Evolutionary conservation across 2,888 invertebrate genomes (phyloP).

Genomic region (Trachelus stipa): DNA sequence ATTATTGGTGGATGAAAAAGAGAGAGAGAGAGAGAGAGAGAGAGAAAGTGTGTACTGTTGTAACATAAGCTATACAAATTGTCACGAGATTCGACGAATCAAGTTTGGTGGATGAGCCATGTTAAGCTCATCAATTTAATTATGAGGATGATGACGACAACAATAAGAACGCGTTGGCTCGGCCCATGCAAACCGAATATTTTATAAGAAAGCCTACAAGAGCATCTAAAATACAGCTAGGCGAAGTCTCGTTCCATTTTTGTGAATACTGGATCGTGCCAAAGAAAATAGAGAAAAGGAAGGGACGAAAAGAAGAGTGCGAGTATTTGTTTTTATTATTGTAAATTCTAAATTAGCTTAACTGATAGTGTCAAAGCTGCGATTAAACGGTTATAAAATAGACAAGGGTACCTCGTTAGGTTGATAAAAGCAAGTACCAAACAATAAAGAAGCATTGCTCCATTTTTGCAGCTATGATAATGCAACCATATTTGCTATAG

Average conservation of each 20-base stretch:
- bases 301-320: not conserved
- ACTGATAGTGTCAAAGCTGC: slow-evolving; percentile 4
- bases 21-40: not conserved
- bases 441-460: slow-evolving; percentile 35
- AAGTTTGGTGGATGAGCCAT: not conserved
- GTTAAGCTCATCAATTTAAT: not conserved
- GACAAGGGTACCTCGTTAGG: slow-evolving; percentile 22
- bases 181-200: not conserved
- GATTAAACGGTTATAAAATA: slow-evolving; percentile 12
- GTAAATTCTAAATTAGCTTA: slow-evolving; percentile 30
- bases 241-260: slow-evolving; percentile 14
- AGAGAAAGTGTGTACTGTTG: not conserved
- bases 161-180: not conserved
- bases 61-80: not conserved
- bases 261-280: slow-evolving; percentile 25
- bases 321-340: slow-evolving; percentile 25
- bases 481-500: slow-evolving; percentile 30
- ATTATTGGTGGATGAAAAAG: not conserved
- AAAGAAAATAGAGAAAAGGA: slow-evolving; percentile 14
- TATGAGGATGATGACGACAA: not conserved
- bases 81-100: not conserved
- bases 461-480: slow-evolving; percentile 29
- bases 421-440: slow-evolving; percentile 29
- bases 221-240: not conserved
- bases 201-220: not conserved